Evolutionary conservation across 2,888 invertebrate genomes (phyloP).

Genomic region (Tenodera sinensis): DNA sequence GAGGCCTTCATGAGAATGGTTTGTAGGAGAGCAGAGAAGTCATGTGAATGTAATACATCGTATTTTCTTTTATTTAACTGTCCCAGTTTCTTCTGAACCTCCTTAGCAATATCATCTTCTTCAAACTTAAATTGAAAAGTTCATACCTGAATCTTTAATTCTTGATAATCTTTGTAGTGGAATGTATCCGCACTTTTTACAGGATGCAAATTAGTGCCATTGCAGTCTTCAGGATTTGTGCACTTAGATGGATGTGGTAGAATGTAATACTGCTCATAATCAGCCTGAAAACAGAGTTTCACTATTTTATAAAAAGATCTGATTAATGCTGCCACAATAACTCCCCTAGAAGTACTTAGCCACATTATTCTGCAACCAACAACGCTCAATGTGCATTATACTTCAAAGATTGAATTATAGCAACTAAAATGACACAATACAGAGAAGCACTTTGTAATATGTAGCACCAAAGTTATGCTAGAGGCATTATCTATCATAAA

Average conservation of each 20-base stretch:
- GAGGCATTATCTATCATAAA: no score
- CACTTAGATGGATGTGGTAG: constrained; percentile 53
- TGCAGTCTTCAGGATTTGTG: constrained; percentile 55
- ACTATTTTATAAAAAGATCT: background rate
- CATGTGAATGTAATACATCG: no score
- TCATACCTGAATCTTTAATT: constrained; percentile 73
- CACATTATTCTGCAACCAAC: background rate
- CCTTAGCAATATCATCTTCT: no score
- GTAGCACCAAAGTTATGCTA: no score
- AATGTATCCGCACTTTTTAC: constrained; percentile 56
- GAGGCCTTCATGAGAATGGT: no score
- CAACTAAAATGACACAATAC: no score
- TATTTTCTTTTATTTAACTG: no score
- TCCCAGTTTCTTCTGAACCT: no score
- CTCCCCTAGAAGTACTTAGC: background rate
- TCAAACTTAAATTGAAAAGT: background rate
- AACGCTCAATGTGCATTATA: no score
- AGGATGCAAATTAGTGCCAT: constrained; percentile 52
- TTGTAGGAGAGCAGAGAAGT: no score
- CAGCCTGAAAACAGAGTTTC: constrained; percentile 44
- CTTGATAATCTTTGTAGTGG: constrained; percentile 77
- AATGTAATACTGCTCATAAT: constrained; percentile 63
- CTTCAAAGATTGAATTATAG: no score
- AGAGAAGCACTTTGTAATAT: no score
- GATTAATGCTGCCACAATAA: background rate